Percentiles rank a stretch among this genome's conserved stretches.
Conservation (phyloP, 2,797 vertebrate species). For the Acipenser oxyrinchus region DNA sequence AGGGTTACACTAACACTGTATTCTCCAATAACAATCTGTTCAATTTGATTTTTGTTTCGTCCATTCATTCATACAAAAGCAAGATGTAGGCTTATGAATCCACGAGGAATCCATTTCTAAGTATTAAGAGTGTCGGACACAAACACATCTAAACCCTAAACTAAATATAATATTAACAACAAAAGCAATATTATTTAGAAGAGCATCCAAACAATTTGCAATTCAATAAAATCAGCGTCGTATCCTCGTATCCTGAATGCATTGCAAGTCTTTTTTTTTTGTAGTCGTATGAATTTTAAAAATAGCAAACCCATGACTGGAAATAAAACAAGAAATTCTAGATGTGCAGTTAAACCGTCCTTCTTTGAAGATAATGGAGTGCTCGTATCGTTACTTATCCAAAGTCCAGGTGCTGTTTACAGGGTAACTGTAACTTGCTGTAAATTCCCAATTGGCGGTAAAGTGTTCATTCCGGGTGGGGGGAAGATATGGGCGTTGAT, state of each 20-base stretch:
- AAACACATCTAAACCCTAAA: too few species aligned
- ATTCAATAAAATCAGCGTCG: neutral
- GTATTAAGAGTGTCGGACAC: too few species aligned
- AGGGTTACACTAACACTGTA: too few species aligned
- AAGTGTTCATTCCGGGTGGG: slow-evolving; percentile 64
- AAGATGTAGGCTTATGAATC: too few species aligned
- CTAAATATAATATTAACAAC: too few species aligned
- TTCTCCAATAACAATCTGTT: too few species aligned
- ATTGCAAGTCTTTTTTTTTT: neutral
- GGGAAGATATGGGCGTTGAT: slow-evolving; percentile 73
- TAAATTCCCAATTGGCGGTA: slow-evolving; percentile 78
- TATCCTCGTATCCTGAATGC: neutral
- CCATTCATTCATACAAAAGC: too few species aligned
- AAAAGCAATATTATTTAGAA: slow-evolving; percentile 24
- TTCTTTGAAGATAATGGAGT: slow-evolving; percentile 58
- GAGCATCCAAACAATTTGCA: slow-evolving; percentile 51
- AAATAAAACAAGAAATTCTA: slow-evolving; percentile 19
- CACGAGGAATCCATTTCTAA: too few species aligned
- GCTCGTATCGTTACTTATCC: slow-evolving; percentile 59
- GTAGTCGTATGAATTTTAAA: slow-evolving; percentile 12
- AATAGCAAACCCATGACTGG: slow-evolving; percentile 17
- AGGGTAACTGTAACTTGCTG: slow-evolving; percentile 76
- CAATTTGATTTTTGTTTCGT: too few species aligned
- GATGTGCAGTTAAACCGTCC: slow-evolving; percentile 24
- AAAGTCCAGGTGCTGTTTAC: slow-evolving; percentile 42